A percentile compares a stretch with the other conserved stretches of the same genome.
These are phyloP conservation scores for Branchellion lobata DNA, from an alignment of 2,888 invertebrate genomes.

Conservation along the genomic window DNA sequence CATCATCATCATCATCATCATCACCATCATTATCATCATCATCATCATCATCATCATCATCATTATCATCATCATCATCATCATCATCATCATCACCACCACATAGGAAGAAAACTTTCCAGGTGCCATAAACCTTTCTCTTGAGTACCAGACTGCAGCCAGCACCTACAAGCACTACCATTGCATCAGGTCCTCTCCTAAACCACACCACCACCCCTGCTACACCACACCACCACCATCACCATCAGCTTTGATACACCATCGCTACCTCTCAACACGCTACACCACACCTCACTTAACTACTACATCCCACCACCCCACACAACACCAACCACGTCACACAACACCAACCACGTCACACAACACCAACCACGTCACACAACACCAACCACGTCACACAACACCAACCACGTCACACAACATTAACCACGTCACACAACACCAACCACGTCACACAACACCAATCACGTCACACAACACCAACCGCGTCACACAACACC, in stretches of 20 bases:
- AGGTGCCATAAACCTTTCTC: slow-evolving; percentile 82
- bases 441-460: neutral
- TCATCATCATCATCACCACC: slow-evolving; percentile 16
- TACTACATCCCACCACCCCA: neutral
- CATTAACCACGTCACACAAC: neutral
- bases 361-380: neutral
- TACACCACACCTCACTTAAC: neutral
- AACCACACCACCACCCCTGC: neutral
- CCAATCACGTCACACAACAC: no score
- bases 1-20: slow-evolving; percentile 46
- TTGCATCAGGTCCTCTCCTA: slow-evolving; percentile 69
- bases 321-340: neutral
- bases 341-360: neutral
- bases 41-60: slow-evolving; percentile 43
- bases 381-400: no score
- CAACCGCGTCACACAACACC: slow-evolving; percentile 55
- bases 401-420: neutral
- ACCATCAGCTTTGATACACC: slow-evolving; percentile 16
- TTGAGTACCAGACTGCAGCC: slow-evolving; percentile 84
- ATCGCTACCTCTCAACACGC: neutral
- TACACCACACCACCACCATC: slow-evolving; percentile 23
- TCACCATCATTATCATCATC: slow-evolving; percentile 45
- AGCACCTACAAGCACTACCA: slow-evolving; percentile 80
- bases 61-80: slow-evolving; percentile 40
- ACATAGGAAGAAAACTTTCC: slow-evolving; percentile 80